Conservation (phyloP, 2,888 invertebrate species). For the Isoperla grammatica region DNA sequence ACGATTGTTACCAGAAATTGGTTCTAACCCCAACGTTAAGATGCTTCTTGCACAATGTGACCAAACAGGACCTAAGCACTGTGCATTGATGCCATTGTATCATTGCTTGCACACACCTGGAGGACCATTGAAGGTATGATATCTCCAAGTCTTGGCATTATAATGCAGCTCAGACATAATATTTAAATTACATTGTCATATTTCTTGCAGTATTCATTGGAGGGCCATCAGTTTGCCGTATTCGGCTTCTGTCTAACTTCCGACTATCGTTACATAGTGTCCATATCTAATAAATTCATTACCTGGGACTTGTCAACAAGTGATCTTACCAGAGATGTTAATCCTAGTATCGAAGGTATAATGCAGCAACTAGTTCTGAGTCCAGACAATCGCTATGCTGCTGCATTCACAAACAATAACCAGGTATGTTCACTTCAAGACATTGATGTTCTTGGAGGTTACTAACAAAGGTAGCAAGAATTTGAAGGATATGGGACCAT, state of each 20-base stretch:
- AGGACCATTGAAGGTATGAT: constrained; percentile 81
- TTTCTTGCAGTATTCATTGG: constrained; percentile 76
- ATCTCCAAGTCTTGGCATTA: too few species aligned
- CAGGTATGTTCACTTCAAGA: constrained; percentile 52
- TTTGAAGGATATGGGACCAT: too few species aligned
- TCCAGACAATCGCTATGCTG: constrained; percentile 93
- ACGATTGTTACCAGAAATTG: constrained; percentile 85
- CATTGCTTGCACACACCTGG: constrained; percentile 99
- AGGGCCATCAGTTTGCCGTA: constrained; percentile 97
- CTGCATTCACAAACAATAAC: constrained; percentile 93
- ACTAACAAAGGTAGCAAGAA: too few species aligned
- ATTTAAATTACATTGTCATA: too few species aligned
- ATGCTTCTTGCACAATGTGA: constrained; percentile 89
- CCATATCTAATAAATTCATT: constrained; percentile 93
- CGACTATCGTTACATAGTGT: constrained; percentile 88
- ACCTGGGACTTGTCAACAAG: constrained; percentile 96
- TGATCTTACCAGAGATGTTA: constrained; percentile 87
- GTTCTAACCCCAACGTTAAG: constrained; percentile 72
- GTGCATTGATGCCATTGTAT: constrained; percentile 86
- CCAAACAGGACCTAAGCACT: constrained; percentile 78
- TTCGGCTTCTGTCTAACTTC: constrained; percentile 87
- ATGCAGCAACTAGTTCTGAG: constrained; percentile 91
- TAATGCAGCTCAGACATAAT: too few species aligned
- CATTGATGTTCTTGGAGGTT: background rate
- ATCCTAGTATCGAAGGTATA: constrained; percentile 92